These are phyloP conservation scores for Acestrorhynchus altus DNA, from an alignment of 2,797 vertebrate species.

Conservation along the genomic window DNA sequence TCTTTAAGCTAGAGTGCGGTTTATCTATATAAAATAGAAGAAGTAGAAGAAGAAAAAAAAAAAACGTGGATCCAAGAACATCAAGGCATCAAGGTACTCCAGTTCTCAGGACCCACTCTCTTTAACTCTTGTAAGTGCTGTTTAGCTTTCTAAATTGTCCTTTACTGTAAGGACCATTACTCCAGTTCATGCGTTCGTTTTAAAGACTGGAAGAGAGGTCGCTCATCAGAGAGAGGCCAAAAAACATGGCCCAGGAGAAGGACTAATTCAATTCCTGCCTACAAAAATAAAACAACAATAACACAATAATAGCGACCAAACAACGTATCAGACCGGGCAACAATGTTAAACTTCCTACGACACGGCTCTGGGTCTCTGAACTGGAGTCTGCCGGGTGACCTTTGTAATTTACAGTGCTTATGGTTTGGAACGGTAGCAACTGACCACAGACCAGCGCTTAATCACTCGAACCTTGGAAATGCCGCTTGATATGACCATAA, in stretches of 20 bases:
- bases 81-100: constrained; percentile 57
- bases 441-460: constrained; percentile 54
- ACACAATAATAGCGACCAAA: neutral
- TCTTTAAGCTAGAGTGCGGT: constrained; percentile 30
- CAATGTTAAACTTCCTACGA: constrained; percentile 12
- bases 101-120: constrained; percentile 35
- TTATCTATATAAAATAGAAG: constrained; percentile 48
- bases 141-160: constrained; percentile 58
- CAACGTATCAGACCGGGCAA: constrained; percentile 10
- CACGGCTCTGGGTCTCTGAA: constrained; percentile 17
- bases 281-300: constrained; percentile 18
- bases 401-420: constrained; percentile 56
- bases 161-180: constrained; percentile 55
- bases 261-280: neutral
- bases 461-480: constrained; percentile 49
- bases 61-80: constrained; percentile 46
- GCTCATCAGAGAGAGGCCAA: constrained; percentile 18
- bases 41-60: neutral
- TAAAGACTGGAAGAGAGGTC: constrained; percentile 39
- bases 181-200: constrained; percentile 50
- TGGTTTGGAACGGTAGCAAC: constrained; percentile 55
- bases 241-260: neutral
- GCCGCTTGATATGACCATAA: constrained; percentile 46
- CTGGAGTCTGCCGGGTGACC: constrained; percentile 51
- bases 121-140: constrained; percentile 43